Evolutionary conservation across 2,888 invertebrate species (phyloP), one percentile per base, ranked within the genome.

Genomic region (Idaea aversata): DNA sequence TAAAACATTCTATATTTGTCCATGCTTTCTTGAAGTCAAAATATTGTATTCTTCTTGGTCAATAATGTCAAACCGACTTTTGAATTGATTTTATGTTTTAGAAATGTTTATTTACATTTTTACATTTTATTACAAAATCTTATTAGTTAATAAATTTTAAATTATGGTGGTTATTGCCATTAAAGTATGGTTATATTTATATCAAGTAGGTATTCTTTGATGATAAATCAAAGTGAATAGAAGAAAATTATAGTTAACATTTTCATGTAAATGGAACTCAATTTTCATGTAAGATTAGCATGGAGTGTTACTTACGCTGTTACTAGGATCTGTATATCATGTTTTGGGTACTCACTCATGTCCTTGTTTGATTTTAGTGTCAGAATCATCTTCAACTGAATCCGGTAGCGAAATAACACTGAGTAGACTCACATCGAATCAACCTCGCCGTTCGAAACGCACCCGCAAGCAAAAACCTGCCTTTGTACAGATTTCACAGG

Each of bases 381-480:
- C 88, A 5, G 88, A 89, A 61, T 84, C 86, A 2, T 90, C 88
- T n/a, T 90, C 91, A 0, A 88, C 91, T 66, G 93, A 91, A 75
- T 91, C 88, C 0, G 87, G 88, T 68, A 90, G 90, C 68, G 90
- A 88, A 72, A 67, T 92, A 68, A 86, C 88, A 3, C 73, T 87
- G 71, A 76, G 81, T 35, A 78, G 90, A 10, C 47, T 47, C 47
- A 47, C 47, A 10, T 47, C 47, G 47, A 47, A 47, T 0, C 85
- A 84, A 70, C 90, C 91, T 78, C 89, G 93, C 2, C 88, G 93
- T 61, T 93, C 93, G 15, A 88, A 90, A 68, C 90, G 93, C 72
- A 91, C 93, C 65, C 84, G 92, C 72, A 86, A 89, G 70, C 84
- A 87, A 15, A 87, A 88, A 68, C 91, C 85, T 1, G 90, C 93